Evolutionary conservation across 2,113 vertebrate genomes (phyloP).

Genomic region (Paraplagusia blochii): DNA sequence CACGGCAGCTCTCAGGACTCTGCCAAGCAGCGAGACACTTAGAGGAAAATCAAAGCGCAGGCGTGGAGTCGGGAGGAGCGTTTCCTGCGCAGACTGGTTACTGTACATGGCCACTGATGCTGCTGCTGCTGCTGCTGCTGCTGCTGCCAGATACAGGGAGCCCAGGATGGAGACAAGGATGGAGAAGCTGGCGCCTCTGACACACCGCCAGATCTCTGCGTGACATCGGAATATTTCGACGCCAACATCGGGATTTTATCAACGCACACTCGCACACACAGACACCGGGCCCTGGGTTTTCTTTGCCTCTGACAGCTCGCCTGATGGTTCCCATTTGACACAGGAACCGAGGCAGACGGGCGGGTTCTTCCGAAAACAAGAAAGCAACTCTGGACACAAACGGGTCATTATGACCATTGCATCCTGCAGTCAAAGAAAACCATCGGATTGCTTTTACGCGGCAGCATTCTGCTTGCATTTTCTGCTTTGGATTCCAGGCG

Average conservation of each 20-base stretch:
- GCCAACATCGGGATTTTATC: constrained; percentile 30
- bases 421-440: constrained; percentile 67
- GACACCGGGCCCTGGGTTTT: constrained; percentile 22
- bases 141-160: constrained; percentile 52
- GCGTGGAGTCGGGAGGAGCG: constrained; percentile 66
- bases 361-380: constrained; percentile 64
- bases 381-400: constrained; percentile 59
- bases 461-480: constrained; percentile 85
- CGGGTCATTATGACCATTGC: constrained; percentile 77
- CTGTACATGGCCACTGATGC: constrained; percentile 72
- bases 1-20: constrained; percentile 53
- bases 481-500: constrained; percentile 87
- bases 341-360: constrained; percentile 62
- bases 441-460: constrained; percentile 71
- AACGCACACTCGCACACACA: not conserved
- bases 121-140: constrained; percentile 31
- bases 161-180: constrained; percentile 69
- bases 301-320: constrained; percentile 46
- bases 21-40: constrained; percentile 56
- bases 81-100: constrained; percentile 64
- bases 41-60: constrained; percentile 74
- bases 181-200: constrained; percentile 57
- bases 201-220: constrained; percentile 50
- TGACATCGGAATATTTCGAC: constrained; percentile 45
- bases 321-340: constrained; percentile 66